Evolutionary conservation across 2,113 vertebrate species (phyloP).

Genomic region (Phyllostomus hastatus): DNA sequence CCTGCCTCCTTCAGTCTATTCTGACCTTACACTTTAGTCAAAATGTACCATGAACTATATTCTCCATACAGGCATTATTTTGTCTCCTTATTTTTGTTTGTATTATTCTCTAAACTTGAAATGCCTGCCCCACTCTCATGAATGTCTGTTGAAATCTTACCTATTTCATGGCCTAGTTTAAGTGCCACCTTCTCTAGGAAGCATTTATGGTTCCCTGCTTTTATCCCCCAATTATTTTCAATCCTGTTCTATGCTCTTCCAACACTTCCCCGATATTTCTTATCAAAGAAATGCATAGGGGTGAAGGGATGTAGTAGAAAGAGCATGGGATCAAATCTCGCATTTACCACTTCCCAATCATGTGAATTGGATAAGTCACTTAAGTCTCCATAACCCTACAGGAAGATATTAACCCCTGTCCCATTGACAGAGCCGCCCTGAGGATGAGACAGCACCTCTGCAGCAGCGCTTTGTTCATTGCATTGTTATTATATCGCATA

Average conservation of each 20-base stretch:
- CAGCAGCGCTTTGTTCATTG: neutral
- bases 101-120: neutral
- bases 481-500: neutral
- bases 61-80: neutral
- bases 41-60: neutral
- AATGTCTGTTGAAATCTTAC: neutral
- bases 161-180: neutral
- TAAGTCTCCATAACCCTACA: neutral
- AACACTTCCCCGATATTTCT: neutral
- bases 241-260: neutral
- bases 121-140: neutral
- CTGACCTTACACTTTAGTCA: neutral
- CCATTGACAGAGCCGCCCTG: neutral
- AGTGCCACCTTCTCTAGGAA: neutral
- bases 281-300: neutral
- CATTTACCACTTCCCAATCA: neutral
- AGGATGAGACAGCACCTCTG: neutral
- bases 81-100: neutral
- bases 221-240: neutral
- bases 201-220: neutral
- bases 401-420: neutral
- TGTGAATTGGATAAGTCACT: neutral
- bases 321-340: neutral
- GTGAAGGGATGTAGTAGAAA: neutral
- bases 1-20: neutral